phyloP scores from a whole-genome alignment of 2,797 vertebrate genomes.

The Erpetoichthys calabaricus region DNA sequence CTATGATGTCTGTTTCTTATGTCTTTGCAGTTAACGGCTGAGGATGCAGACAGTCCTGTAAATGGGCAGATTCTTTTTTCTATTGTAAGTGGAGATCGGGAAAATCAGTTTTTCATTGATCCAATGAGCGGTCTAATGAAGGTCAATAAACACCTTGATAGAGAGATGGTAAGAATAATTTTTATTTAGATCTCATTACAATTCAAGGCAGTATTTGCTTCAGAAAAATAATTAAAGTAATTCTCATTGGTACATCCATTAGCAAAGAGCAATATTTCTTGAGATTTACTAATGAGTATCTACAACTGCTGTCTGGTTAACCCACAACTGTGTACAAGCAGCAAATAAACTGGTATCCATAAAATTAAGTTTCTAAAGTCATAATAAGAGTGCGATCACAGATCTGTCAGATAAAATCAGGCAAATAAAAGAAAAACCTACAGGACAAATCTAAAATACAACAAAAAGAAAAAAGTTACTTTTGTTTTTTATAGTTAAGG shows the following conservation, averaged over 20 bases:
- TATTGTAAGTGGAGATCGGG: constrained; percentile 70
- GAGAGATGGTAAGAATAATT: constrained; percentile 66
- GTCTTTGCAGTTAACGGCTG: constrained; percentile 65
- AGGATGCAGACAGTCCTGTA: constrained; percentile 76
- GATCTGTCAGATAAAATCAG: too few species aligned
- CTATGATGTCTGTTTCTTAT: neutral
- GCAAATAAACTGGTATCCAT: too few species aligned
- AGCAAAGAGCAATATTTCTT: too few species aligned
- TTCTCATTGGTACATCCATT: too few species aligned
- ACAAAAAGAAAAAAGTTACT: neutral
- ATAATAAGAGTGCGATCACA: too few species aligned
- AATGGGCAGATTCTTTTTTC: constrained; percentile 78
- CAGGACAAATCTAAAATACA: neutral
- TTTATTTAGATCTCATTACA: neutral
- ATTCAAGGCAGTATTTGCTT: too few species aligned
- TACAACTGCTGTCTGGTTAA: too few species aligned
- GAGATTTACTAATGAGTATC: too few species aligned
- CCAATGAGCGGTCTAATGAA: constrained; percentile 70
- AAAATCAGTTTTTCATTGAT: constrained; percentile 80
- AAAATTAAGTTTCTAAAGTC: too few species aligned
- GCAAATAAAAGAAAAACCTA: too few species aligned
- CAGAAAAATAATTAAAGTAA: too few species aligned
- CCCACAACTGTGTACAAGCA: too few species aligned
- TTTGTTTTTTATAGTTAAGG: neutral
- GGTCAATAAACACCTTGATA: constrained; percentile 85